Evolutionary conservation across 2,113 vertebrate genomes (phyloP), one percentile per base, ranked within the genome.

Genomic region (Prionailurus bengalensis): DNA sequence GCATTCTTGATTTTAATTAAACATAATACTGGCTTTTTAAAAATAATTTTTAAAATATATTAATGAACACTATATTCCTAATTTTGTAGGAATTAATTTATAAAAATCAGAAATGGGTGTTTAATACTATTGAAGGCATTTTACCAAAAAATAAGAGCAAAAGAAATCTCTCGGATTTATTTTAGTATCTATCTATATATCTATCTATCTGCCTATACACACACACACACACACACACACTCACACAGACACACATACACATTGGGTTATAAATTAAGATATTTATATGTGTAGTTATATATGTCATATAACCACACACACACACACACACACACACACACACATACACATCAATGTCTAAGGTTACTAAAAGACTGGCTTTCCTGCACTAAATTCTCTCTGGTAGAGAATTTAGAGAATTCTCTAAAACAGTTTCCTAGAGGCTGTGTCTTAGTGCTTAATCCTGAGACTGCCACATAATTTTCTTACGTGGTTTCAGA

Each of bases 21-120:
- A 78, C 78, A 81, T 80, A 82, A 89, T 85, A 42, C 53, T 61
- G 17, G 3, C 17, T 87, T 81, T 86, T 61, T 58, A 86, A 91
- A 76, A 11, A n/a, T 78, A 83, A 53, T 70, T 92, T 92, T 9
- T 51, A 89, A 95, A 48, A 53, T 42, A 23, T 13, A 70, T 13
- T 68, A 66, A 39, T 92, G 25, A 55, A 33, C 3, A 3, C 86
- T 96, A 91, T 70, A 51, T 74, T 74, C 17, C 31, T 81, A 87
- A 96, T 65, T 89, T 63, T 95, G 15, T 81, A 92, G 48, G 8
- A 68, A 90, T 94, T 74, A 63, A 51, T 63, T 70, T 89, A 87
- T 48, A 36, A n/a, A 82, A 83, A 42, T 91, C 86, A 93, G 14
- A 74, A 73, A 91, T 95, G 14, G 39, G 9, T 51, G 3, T 27